These are phyloP conservation scores for Enteromius viviparus DNA, from an alignment of 2,797 vertebrate species.

Conservation along the genomic window DNA sequence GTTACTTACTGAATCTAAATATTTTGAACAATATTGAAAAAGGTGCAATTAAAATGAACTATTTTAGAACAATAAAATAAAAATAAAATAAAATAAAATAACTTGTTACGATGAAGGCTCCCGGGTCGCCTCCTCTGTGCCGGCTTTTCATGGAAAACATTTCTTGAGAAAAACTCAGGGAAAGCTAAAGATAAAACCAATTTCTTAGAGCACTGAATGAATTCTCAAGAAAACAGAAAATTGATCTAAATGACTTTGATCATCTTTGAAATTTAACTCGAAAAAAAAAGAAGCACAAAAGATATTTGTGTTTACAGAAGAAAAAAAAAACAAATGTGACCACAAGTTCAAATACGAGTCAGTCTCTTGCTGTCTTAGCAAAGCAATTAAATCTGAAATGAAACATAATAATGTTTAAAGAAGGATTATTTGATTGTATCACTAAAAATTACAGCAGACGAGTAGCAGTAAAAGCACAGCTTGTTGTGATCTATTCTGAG, in stretches of 20 bases:
- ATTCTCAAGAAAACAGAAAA: background rate
- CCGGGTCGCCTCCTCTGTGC: no score
- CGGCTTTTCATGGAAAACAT: background rate
- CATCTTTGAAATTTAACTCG: background rate
- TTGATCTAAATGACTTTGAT: background rate
- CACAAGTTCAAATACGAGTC: constrained; percentile 5
- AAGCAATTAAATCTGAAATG: constrained; percentile 19
- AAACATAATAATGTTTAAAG: constrained; percentile 29
- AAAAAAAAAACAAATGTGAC: constrained; percentile 19
- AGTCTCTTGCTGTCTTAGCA: constrained; percentile 20
- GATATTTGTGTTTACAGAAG: constrained; percentile 6
- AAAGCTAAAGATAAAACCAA: constrained; percentile 12
- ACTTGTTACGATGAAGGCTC: no score
- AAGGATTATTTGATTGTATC: constrained; percentile 20
- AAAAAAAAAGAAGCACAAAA: background rate
- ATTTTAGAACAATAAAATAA: background rate
- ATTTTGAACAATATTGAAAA: background rate
- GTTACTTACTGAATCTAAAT: no score
- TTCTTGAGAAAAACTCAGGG: constrained; percentile 8
- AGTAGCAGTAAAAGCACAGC: constrained; percentile 25
- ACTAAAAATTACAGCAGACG: constrained; percentile 29
- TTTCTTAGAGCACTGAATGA: background rate
- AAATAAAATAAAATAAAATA: background rate
- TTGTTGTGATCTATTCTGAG: constrained; percentile 22
- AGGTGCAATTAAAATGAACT: background rate